Percentiles rank a stretch among this genome's conserved stretches.
These are phyloP conservation scores for Nematopogon swammerdamellus DNA, from an alignment of 2,888 invertebrate genomes.

Conservation along the genomic window DNA sequence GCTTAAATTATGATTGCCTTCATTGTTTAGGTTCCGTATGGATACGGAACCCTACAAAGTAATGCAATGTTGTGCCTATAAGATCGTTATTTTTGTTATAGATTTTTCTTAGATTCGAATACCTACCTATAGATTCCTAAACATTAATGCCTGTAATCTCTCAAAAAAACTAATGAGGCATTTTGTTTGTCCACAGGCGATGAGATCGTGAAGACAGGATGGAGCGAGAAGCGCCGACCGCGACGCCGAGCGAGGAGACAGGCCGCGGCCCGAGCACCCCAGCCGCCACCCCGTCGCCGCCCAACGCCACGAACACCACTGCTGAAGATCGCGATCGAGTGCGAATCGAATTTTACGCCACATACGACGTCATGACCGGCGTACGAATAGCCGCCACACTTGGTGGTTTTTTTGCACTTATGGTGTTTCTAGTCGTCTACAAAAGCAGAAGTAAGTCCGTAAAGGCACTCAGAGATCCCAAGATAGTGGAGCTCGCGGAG, in stretches of 20 bases:
- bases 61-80: no score
- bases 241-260: conserved; percentile 12
- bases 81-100: no score
- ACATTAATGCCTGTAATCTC: no score
- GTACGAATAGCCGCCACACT: conserved; percentile 88
- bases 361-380: conserved; percentile 93
- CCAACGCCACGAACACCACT: conserved; percentile 33
- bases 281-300: not conserved
- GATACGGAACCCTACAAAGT: no score
- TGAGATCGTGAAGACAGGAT: conserved; percentile 47
- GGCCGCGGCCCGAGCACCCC: not conserved
- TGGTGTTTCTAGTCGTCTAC: conserved; percentile 88
- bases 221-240: conserved; percentile 48
- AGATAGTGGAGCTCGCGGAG: conserved; percentile 74
- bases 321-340: conserved; percentile 64
- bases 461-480: conserved; percentile 73
- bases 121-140: no score
- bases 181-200: conserved; percentile 28
- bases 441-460: conserved; percentile 81
- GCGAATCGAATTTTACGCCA: conserved; percentile 80
- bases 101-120: no score
- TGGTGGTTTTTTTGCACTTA: conserved; percentile 87
- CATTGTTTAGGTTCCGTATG: no score
- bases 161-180: no score
- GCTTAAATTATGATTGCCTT: no score